Evolutionary conservation across 2,888 invertebrate species (phyloP), one percentile per base, ranked within the genome.

Genomic region (Pinctada fucata): DNA sequence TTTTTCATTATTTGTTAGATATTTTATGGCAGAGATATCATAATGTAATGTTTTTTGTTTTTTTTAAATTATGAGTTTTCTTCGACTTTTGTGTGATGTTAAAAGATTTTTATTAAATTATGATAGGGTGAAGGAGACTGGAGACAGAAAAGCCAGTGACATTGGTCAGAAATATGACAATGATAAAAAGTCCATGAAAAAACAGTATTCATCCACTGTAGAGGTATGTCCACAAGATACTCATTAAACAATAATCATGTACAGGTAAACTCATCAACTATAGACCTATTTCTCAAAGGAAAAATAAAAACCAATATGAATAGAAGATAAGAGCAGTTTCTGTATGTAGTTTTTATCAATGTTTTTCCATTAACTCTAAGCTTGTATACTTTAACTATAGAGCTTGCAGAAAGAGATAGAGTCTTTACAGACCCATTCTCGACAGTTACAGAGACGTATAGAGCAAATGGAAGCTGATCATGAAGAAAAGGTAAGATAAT

Each of bases 401-500:
- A 86, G 87, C 76, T 75, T 89, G 68, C 89, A 89, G 72, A 87
- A 86, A 70, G 89, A 89, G 68, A 75, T 89, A 58, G 89, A 90
- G 76, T 82, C 83, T 0, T 88, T 89, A 75, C 82, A 87, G 73
- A 82, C 69, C 16, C 85, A 86, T 72, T 82, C 82, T 10, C 81
- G 88, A 71, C 83, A 84, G 65, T 79, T 88, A 74, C 88, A 89
- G 72, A 84, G 88, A 76, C 85, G 88, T 78, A 73, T 89, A 48
- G 88, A 89, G 76, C 84, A 85, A 75, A 72, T 84, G 76, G 88
- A 88, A 63, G 78, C 87, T 8, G 88, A 89, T 50, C 86, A 87
- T 72, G 90, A 90, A 66, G 89, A 89, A 77, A 90, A 87, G 88
- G 90, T 90, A 64, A n/a, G 31, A 58, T 31, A 31, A 31, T 31